phyloP scores from a whole-genome alignment of 2,888 invertebrate genomes.

The Drosophila seclusa region DNA sequence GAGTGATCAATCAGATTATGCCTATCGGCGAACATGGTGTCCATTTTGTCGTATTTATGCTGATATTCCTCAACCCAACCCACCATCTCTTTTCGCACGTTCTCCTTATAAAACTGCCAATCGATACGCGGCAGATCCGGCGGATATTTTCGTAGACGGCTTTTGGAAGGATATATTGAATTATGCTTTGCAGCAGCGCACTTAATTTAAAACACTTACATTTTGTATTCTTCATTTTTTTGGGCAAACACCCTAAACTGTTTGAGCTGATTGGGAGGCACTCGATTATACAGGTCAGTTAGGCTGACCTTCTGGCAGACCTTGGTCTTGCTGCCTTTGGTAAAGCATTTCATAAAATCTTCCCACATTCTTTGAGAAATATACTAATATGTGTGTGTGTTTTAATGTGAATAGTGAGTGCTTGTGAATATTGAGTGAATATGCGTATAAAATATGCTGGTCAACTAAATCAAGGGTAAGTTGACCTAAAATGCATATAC shows the following conservation, averaged over 20 bases:
- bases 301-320: conserved; percentile 42
- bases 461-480: conserved; percentile 37
- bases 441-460: background rate
- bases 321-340: conserved; percentile 9
- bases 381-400: conserved; percentile 38
- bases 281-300: conserved; percentile 63
- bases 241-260: conserved; percentile 64
- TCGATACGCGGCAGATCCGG: conserved; percentile 91
- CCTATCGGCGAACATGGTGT: conserved; percentile 63
- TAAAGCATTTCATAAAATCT: conserved; percentile 53
- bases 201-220: conserved; percentile 44
- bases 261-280: conserved; percentile 70
- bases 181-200: background rate
- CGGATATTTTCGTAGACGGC: conserved; percentile 85
- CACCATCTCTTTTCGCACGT: conserved; percentile 88
- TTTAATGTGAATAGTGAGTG: conserved; percentile 19
- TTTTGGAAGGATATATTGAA: conserved; percentile 25
- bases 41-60: conserved; percentile 88
- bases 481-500: conserved; percentile 16
- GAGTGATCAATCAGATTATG: conserved; percentile 72
- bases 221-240: conserved; percentile 59
- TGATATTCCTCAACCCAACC: conserved; percentile 94
- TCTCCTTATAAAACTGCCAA: conserved; percentile 91
- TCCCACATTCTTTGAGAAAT: conserved; percentile 58
- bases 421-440: conserved; percentile 2